Evolutionary conservation across 2,797 vertebrate species (phyloP).

Genomic region (Periparus ater): DNA sequence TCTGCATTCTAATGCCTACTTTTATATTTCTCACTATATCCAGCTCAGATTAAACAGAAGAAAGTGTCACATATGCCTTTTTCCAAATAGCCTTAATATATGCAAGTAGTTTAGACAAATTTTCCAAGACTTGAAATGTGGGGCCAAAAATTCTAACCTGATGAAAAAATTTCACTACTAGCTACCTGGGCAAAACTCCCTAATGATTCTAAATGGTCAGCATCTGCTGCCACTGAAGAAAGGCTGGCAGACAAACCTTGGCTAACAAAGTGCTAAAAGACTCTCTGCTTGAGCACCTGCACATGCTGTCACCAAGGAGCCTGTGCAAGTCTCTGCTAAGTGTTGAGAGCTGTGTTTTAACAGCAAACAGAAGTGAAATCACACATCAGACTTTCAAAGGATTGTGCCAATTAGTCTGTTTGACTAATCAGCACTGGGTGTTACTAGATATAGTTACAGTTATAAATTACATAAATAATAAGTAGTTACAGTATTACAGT

Average conservation of each 20-base stretch:
- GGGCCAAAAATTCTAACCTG: background rate
- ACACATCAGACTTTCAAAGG: background rate
- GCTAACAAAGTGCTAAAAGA: background rate
- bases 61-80: background rate
- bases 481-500: no score
- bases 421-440: background rate
- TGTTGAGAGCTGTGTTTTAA: background rate
- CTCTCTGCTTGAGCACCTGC: background rate
- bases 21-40: background rate
- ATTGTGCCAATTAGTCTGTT: background rate
- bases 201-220: background rate
- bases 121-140: background rate
- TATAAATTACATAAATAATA: no score
- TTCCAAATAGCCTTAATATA: background rate
- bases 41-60: background rate
- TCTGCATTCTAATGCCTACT: background rate
- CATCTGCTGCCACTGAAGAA: background rate
- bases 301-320: background rate
- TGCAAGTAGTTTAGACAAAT: background rate
- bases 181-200: background rate
- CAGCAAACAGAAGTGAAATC: background rate
- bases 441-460: background rate
- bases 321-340: background rate
- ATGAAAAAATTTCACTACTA: background rate
- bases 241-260: background rate